Conservation (phyloP, 2,113 vertebrate species). For the Caracal caracal region DNA sequence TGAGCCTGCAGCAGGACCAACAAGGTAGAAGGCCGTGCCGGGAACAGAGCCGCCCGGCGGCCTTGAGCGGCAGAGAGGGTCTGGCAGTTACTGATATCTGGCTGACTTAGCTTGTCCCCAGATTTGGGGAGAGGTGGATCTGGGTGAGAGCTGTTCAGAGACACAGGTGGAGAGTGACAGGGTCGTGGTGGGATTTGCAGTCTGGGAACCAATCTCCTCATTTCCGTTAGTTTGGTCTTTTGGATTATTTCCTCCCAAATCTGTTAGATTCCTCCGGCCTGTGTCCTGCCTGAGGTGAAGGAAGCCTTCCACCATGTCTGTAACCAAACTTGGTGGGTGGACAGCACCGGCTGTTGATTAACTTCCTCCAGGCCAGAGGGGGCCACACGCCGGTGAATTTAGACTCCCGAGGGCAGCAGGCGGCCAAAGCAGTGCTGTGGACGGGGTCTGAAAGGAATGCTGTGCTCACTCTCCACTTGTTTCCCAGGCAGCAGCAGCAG, state of each 20-base stretch:
- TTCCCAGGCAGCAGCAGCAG: slow-evolving; percentile 97
- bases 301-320: neutral
- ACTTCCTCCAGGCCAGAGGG: slow-evolving; percentile 53
- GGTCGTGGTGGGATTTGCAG: neutral
- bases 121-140: slow-evolving; percentile 73
- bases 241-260: slow-evolving; percentile 16
- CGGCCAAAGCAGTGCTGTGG: slow-evolving; percentile 11
- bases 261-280: slow-evolving; percentile 41
- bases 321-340: slow-evolving; percentile 39
- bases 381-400: slow-evolving; percentile 35
- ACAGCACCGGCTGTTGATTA: slow-evolving; percentile 23
- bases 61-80: slow-evolving; percentile 31
- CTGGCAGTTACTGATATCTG: slow-evolving; percentile 60
- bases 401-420: slow-evolving; percentile 49
- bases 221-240: slow-evolving; percentile 12
- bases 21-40: slow-evolving; percentile 89
- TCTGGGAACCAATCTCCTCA: neutral
- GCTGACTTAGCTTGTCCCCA: slow-evolving; percentile 55
- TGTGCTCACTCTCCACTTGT: slow-evolving; percentile 71
- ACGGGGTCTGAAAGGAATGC: slow-evolving; percentile 18
- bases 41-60: neutral
- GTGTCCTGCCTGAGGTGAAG: slow-evolving; percentile 43
- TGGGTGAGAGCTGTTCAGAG: slow-evolving; percentile 76
- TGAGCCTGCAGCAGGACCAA: slow-evolving; percentile 98
- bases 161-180: slow-evolving; percentile 78